Conservation (phyloP, 2,888 invertebrate species). For the Oeneis ivallda region DNA sequence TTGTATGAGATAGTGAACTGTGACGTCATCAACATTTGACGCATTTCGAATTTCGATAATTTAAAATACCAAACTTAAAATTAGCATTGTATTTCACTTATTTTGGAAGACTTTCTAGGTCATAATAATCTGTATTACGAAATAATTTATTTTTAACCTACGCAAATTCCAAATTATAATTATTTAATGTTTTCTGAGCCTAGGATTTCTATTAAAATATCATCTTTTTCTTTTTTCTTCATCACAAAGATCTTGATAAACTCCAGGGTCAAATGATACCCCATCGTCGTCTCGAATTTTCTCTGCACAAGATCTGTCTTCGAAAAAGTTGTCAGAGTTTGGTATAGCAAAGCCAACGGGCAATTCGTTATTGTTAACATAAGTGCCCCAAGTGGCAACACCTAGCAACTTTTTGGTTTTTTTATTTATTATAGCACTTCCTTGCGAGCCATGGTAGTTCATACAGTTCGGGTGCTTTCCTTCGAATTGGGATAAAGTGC, state of each 20-base stretch:
- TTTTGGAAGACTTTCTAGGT: too few relatives aligned
- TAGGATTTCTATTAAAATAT: neutral
- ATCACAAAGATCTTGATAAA: constrained; percentile 56
- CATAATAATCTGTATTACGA: too few relatives aligned
- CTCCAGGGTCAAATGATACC: constrained; percentile 33
- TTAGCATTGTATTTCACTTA: too few relatives aligned
- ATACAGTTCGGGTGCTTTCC: constrained; percentile 39
- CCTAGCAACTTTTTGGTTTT: constrained; percentile 51
- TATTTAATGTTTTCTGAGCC: neutral
- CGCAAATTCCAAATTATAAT: too few relatives aligned
- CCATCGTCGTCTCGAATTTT: constrained; percentile 46
- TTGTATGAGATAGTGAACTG: too few relatives aligned
- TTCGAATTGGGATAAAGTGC: constrained; percentile 44
- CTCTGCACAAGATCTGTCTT: constrained; percentile 56
- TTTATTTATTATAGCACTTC: constrained; percentile 52
- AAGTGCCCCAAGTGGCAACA: constrained; percentile 59
- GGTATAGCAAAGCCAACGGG: constrained; percentile 62
- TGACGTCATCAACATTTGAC: too few relatives aligned
- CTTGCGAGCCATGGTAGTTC: constrained; percentile 56
- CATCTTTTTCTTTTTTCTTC: constrained; percentile 18
- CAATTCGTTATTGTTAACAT: constrained; percentile 40
- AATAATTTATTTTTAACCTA: too few relatives aligned
- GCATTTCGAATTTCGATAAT: too few relatives aligned
- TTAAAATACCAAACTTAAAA: too few relatives aligned
- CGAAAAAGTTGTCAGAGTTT: constrained; percentile 54